Evolutionary conservation across 2,113 vertebrate species (phyloP).

Genomic region (Glaucidium brasilianum): DNA sequence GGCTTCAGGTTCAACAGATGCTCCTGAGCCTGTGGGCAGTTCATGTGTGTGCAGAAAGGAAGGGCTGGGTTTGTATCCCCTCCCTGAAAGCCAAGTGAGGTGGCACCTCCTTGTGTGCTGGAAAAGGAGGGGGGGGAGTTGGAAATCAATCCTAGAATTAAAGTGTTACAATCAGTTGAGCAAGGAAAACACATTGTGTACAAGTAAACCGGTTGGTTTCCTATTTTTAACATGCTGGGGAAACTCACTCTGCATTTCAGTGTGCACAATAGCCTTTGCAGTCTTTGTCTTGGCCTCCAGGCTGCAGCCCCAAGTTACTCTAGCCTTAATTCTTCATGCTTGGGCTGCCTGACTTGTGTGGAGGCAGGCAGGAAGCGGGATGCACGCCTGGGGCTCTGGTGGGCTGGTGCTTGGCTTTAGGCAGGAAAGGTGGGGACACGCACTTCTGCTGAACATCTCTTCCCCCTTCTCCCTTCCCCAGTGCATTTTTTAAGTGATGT

Average conservation of each 20-base stretch:
- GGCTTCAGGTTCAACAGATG: fast-evolving
- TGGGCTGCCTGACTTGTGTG: not conserved
- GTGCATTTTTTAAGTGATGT: conserved; percentile 50
- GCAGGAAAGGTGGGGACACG: not conserved
- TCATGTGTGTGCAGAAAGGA: not conserved
- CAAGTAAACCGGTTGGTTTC: not conserved
- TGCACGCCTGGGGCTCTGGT: fast-evolving
- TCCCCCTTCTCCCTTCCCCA: conserved; percentile 17
- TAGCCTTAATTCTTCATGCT: not conserved
- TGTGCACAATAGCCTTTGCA: not conserved
- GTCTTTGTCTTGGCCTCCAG: not conserved
- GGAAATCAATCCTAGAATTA: not conserved
- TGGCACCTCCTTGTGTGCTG: not conserved
- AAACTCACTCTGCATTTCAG: not conserved
- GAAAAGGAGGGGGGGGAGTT: not conserved
- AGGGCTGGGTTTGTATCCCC: not conserved
- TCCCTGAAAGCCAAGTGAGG: fast-evolving
- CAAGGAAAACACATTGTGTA: not conserved
- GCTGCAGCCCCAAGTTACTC: not conserved
- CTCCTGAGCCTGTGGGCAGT: not conserved
- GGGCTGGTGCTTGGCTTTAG: not conserved
- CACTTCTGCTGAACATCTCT: not conserved
- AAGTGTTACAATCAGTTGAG: not conserved
- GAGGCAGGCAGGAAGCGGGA: not conserved
- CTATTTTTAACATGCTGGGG: not conserved